Percentiles rank a stretch among this genome's conserved stretches.
Conservation (phyloP, 2,797 vertebrate genomes). For the Anas bahamensis region DNA sequence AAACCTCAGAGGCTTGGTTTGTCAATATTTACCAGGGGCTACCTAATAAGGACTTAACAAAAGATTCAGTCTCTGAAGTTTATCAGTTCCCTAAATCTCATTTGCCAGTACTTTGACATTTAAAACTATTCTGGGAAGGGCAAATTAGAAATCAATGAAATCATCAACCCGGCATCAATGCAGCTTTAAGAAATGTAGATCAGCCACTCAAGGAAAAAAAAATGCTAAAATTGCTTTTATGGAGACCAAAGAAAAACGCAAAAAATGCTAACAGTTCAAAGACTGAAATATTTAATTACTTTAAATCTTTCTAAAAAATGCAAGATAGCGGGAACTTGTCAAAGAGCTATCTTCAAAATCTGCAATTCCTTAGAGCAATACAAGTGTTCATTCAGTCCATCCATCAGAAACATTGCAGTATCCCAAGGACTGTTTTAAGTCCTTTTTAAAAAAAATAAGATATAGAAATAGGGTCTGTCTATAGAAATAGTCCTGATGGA, state of each 20-base stretch:
- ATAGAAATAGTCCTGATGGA: background rate
- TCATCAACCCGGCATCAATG: background rate
- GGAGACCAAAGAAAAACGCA: background rate
- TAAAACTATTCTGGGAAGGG: slow-evolving; percentile 41
- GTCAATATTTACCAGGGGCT: slow-evolving; percentile 5
- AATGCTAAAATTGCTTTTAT: background rate
- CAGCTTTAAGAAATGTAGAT: background rate
- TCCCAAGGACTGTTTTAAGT: background rate
- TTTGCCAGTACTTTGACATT: slow-evolving; percentile 11
- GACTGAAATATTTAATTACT: background rate
- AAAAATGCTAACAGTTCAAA: background rate
- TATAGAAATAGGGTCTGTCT: background rate
- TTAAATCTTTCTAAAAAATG: background rate
- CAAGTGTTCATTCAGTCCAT: background rate
- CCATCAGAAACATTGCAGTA: background rate
- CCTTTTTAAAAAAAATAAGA: background rate
- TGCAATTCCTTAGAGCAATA: background rate
- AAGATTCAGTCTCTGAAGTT: background rate
- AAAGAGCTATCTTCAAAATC: background rate
- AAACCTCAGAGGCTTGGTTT: background rate
- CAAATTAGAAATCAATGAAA: slow-evolving; percentile 41
- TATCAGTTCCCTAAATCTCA: background rate
- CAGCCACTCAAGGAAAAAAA: background rate
- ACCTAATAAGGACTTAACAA: background rate
- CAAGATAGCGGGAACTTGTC: accelerated